Conservation (phyloP, 2,113 vertebrate genomes). For the Actenoides hombroni region DNA sequence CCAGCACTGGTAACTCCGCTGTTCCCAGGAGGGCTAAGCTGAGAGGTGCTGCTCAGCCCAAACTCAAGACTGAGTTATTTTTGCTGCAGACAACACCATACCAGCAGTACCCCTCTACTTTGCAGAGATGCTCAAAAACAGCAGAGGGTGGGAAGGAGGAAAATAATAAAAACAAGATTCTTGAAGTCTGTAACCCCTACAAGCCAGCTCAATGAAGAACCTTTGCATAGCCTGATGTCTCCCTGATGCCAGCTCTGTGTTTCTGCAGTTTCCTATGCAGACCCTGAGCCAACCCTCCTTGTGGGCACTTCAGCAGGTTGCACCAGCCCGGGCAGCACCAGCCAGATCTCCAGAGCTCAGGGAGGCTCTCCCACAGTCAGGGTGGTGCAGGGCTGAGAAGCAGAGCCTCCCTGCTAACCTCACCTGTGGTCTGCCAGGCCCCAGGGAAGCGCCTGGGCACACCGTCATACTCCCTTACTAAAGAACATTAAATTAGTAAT, state of each 20-base stretch:
- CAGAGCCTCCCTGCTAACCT: not conserved
- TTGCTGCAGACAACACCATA: accelerated
- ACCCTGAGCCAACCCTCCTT: not conserved
- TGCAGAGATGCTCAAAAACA: not conserved
- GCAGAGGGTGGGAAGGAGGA: accelerated
- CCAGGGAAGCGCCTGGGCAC: accelerated
- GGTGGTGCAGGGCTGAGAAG: not conserved
- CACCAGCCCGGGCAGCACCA: not conserved
- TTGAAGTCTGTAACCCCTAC: not conserved
- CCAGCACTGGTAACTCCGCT: accelerated
- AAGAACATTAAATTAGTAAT: not conserved
- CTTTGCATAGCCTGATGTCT: not conserved
- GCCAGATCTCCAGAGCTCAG: not conserved
- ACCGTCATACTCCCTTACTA: not conserved
- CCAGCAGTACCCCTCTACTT: not conserved
- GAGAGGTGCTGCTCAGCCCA: not conserved
- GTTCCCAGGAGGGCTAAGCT: not conserved
- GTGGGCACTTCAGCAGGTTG: not conserved
- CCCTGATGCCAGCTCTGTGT: not conserved
- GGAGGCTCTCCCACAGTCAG: accelerated
- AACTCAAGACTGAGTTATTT: not conserved
- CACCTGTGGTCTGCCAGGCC: not conserved
- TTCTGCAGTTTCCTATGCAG: not conserved
- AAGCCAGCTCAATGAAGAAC: not conserved
- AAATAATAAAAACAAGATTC: not conserved